Conservation (phyloP, 2,888 invertebrate genomes). For the Ceriagrion tenellum region DNA sequence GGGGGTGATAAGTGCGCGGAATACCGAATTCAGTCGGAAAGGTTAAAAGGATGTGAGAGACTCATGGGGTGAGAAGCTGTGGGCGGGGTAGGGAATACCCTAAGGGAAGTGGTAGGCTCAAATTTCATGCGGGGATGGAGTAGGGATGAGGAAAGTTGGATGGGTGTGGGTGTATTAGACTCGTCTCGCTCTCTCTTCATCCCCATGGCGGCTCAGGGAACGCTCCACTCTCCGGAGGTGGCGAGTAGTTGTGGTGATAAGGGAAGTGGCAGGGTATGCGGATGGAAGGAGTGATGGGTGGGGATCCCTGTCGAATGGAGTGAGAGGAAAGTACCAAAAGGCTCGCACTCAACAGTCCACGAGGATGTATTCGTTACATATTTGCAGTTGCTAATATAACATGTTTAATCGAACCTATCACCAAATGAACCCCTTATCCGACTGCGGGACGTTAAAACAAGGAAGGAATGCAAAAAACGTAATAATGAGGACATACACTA, state of each 20-base stretch:
- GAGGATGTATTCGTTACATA: no score
- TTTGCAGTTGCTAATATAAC: no score
- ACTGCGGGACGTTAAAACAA: no score
- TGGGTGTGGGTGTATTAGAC: background rate
- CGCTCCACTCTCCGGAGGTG: background rate
- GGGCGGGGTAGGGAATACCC: background rate
- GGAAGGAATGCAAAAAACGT: no score
- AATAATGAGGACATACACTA: no score
- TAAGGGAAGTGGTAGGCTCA: background rate
- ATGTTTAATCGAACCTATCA: no score
- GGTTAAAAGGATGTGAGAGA: background rate
- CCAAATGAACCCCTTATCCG: no score
- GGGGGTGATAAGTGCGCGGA: background rate
- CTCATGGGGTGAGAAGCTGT: background rate
- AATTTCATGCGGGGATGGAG: background rate
- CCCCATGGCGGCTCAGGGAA: background rate
- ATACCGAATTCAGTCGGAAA: background rate
- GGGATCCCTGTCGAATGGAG: no score
- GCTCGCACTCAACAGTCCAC: no score
- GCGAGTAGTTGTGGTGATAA: background rate
- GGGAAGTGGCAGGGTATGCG: background rate
- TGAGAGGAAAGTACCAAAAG: no score
- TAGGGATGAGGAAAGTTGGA: background rate
- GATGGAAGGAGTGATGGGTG: background rate
- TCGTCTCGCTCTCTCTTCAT: background rate